A percentile compares a stretch with the other conserved stretches of the same genome.
phyloP scores from a whole-genome alignment of 2,113 vertebrate genomes.

The Gymnarchus niloticus region DNA sequence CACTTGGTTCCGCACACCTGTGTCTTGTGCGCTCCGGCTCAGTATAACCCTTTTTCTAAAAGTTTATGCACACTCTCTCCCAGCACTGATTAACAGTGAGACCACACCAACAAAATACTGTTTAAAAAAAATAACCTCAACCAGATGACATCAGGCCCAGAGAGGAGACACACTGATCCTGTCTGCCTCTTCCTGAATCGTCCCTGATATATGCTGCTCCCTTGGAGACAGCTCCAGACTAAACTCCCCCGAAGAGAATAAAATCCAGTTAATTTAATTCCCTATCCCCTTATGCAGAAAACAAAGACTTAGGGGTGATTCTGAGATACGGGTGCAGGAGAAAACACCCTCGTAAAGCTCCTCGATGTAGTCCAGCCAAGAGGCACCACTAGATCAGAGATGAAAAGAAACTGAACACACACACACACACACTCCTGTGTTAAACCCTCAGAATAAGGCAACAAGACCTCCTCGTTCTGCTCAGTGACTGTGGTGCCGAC shows the following conservation, averaged over 20 bases:
- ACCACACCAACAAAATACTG: neutral
- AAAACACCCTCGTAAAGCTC: neutral
- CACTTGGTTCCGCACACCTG: neutral
- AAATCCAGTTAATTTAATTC: conserved; percentile 1
- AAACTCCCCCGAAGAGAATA: neutral
- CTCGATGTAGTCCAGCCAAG: neutral
- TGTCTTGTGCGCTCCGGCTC: neutral
- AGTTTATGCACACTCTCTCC: neutral
- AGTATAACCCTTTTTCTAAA: too few species aligned
- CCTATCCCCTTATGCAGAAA: neutral
- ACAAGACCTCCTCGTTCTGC: neutral
- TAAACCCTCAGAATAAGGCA: neutral
- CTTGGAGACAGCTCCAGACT: neutral
- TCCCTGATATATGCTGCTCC: neutral
- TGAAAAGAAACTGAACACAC: neutral
- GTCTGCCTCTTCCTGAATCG: neutral
- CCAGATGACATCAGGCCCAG: neutral
- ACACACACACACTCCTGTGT: neutral
- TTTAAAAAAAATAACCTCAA: neutral
- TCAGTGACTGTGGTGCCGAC: too few species aligned
- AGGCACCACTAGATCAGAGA: neutral
- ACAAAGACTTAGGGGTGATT: neutral
- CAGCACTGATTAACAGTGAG: neutral
- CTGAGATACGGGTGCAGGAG: neutral
- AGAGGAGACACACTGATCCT: neutral